phyloP scores from a whole-genome alignment of 1,140 invertebrate species.

The Papilio aristodemus region DNA sequence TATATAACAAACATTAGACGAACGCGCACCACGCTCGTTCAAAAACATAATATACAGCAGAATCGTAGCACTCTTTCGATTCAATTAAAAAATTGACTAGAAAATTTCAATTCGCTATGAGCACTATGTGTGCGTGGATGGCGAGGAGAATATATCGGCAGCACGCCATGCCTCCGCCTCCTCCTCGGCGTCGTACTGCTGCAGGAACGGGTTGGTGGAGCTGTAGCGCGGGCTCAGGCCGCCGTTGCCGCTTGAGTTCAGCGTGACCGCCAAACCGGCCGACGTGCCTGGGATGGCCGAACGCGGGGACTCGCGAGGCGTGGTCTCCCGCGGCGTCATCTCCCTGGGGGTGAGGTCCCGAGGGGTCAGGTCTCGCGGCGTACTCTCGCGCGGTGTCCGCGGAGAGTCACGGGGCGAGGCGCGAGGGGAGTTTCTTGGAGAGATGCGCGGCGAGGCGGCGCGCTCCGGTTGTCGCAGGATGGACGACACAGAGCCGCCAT shows the following conservation, averaged over 20 bases:
- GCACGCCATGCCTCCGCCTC: constrained; percentile 75
- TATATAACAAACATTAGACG: constrained; percentile 75
- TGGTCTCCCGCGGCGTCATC: constrained; percentile 51
- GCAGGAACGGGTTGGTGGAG: constrained; percentile 83
- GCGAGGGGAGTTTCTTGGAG: constrained; percentile 63
- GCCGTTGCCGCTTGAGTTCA: constrained; percentile 72
- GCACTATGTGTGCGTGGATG: constrained; percentile 75
- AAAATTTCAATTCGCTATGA: constrained; percentile 77
- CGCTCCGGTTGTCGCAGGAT: constrained; percentile 73
- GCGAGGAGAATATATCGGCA: constrained; percentile 71
- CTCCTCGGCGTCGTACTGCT: constrained; percentile 80
- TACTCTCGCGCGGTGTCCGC: constrained; percentile 55
- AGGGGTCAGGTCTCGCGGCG: constrained; percentile 49
- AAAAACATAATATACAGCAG: constrained; percentile 78
- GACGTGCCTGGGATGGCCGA: constrained; percentile 81
- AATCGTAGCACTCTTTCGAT: constrained; percentile 77
- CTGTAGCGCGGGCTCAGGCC: constrained; percentile 73
- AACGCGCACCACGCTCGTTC: constrained; percentile 72
- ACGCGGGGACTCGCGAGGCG: constrained; percentile 61
- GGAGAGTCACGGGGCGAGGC: constrained; percentile 67
- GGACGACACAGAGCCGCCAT: constrained; percentile 78
- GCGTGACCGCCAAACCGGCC: constrained; percentile 81
- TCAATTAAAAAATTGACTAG: constrained; percentile 79
- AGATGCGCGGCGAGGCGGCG: constrained; percentile 53
- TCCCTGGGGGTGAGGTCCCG: constrained; percentile 49